A percentile compares a stretch with the other conserved stretches of the same genome.
Evolutionary conservation across 2,113 vertebrate species (phyloP).

Genomic region (Lepisosteus oculatus): DNA sequence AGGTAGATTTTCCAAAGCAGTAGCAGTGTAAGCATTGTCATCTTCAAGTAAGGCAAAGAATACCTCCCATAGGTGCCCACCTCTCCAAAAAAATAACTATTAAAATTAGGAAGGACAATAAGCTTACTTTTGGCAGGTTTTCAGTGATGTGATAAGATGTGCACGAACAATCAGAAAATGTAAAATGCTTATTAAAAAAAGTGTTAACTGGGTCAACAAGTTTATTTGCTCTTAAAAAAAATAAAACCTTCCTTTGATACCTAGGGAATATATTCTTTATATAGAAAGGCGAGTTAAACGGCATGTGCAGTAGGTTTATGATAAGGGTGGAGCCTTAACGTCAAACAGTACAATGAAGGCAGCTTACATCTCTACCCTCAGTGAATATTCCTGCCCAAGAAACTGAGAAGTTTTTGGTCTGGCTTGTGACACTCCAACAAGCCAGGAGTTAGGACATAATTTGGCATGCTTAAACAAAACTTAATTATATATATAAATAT

Average conservation of each 20-base stretch:
- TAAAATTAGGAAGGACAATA: constrained; percentile 7
- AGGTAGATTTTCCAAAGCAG: constrained; percentile 37
- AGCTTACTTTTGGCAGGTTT: constrained; percentile 62
- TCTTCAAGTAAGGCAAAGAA: constrained; percentile 54
- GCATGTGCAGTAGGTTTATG: constrained; percentile 16
- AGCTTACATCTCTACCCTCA: constrained; percentile 36
- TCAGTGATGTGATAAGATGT: constrained; percentile 47
- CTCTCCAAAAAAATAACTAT: constrained; percentile 5
- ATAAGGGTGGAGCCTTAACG: constrained; percentile 22
- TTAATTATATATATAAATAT: constrained; percentile 36
- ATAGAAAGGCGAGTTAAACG: constrained; percentile 23
- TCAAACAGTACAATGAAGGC: constrained; percentile 32
- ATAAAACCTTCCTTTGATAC: constrained; percentile 7
- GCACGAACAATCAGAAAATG: constrained; percentile 40
- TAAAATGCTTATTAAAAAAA: constrained; percentile 14
- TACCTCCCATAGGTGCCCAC: constrained; percentile 29
- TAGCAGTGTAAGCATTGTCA: constrained; percentile 43
- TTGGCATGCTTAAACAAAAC: constrained; percentile 39
- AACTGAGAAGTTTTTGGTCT: constrained; percentile 34
- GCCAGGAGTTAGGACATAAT: constrained; percentile 29
- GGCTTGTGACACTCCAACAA: constrained; percentile 14
- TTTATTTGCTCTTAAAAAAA: constrained; percentile 17
- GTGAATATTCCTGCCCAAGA: constrained; percentile 37
- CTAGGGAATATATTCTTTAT: constrained; percentile 22
- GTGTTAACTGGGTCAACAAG: constrained; percentile 38